Base-by-base conservation (phyloP, 2,888 invertebrate genomes). In the Trissolcus japonicus region DNA sequence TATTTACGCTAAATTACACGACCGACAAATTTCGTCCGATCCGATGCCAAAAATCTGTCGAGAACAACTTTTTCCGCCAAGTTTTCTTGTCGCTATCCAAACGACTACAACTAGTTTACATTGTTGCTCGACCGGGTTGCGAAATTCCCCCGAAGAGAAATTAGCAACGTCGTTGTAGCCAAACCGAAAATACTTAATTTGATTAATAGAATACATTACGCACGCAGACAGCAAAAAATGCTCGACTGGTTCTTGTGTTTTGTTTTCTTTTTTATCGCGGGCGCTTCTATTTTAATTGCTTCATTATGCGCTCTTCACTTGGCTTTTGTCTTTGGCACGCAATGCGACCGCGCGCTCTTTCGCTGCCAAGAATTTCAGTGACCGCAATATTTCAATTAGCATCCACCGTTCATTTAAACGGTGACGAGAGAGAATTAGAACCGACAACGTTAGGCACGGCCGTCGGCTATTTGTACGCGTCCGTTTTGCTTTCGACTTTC, bases 311-410 rank as follows among this genome's bases (percentile, higher is more conserved):
- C 54, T 69, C 62, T 72, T 55, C 46, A 43, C 55, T 56, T 62
- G 56, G 29, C 43, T 71, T 61, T 71, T 71, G 72, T 66, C 77
- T 75, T 53, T 63, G 65, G 63, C 63, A 51, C 35, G 35, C 9
- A 11, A 11, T 35, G 35, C 35, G 35, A 35, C 11, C 9, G 7
- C 35, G 7, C 35, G 46, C 46, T 16, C 9, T 46, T 16, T n/a
- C 46, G 46, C 82, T 82, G 85, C 86, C 87, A 86, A 86, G 86
- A 85, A 86, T 86, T 87, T 86, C 83, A 84, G 83, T 82, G 84
- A 83, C 84, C 84, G 85, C 86, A 83, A 86, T 88, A 88, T 87
- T 88, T 87, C 87, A 87, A 88, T 88, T 89, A 87, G 87, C 84
- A 84, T 83, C 83, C 81, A 81, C 81, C 81, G 81, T 83, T 84